phyloP scores from a whole-genome alignment of 2,888 invertebrate genomes.

The Macrophya alboannulata region DNA sequence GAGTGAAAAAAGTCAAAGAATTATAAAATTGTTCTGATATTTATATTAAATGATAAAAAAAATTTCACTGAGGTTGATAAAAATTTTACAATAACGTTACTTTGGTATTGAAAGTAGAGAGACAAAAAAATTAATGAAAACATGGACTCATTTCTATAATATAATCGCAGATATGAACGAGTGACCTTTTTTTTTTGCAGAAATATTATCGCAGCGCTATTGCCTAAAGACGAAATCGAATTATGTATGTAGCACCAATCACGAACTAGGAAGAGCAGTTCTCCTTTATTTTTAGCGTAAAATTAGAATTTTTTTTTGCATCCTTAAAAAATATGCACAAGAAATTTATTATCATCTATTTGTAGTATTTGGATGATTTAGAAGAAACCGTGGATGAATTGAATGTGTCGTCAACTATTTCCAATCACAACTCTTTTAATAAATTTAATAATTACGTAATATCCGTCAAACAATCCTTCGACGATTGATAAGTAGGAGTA shows the following conservation, averaged over 20 bases:
- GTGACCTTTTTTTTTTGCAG: not conserved
- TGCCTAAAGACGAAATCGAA: conserved; percentile 15
- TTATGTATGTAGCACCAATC: conserved; percentile 35
- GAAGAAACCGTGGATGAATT: not conserved
- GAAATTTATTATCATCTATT: not conserved
- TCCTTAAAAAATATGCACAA: not conserved
- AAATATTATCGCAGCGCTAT: conserved; percentile 1
- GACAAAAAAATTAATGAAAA: not conserved
- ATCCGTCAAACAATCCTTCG: not conserved
- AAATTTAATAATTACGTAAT: not conserved
- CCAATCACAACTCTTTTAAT: not conserved
- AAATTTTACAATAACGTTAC: conserved; percentile 8
- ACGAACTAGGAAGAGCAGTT: conserved; percentile 34
- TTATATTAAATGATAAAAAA: not conserved
- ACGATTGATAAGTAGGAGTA: not conserved
- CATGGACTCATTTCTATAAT: conserved; percentile 19
- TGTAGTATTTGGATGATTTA: not conserved
- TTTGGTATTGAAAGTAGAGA: not conserved
- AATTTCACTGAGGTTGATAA: not conserved
- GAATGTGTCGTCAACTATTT: not conserved
- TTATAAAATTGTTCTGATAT: not conserved
- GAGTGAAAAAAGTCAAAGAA: not conserved
- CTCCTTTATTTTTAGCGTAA: not conserved
- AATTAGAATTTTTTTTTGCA: not conserved
- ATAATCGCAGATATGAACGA: conserved; percentile 32